Base-by-base conservation (phyloP, 1,140 invertebrate species). In the Musca domestica region DNA sequence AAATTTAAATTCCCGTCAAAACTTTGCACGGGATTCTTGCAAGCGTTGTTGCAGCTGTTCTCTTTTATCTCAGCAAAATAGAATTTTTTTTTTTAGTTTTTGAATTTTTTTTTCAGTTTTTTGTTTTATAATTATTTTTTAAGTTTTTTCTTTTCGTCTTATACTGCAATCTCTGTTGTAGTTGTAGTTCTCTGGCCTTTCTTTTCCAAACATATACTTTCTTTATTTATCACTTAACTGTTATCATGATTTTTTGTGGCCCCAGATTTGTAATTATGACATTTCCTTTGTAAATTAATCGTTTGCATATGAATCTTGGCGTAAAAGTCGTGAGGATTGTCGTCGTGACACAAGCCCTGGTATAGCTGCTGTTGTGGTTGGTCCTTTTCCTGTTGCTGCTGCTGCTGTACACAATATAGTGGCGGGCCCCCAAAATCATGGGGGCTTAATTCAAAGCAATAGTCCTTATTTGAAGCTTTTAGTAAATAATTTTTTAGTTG, bases 361-460 rank as follows among this genome's bases (percentile, higher is more conserved):
- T 58, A 49, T 27, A 23, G 64, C 25, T 61, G 46, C 34, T 67
- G 66, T 4, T 27, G 47, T 46, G 48, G 64, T 51, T 68, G 74
- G 51, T 34, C 27, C 15, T 30, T 52, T 34, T 61, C 56, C 56
- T 61, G 5, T 25, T 27, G 52, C 27, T 58, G 54, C 27, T 61
- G 52, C 10, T 54, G 51, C 20, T 46, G 27, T 51, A 67, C 34
- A 63, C 30, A 65, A 25, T 19, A 23, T 69, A 47, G 64, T 69
- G 75, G 69, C 48, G 74, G 78, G 75, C 78, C 78, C 78, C 78
- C 78, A 79, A 78, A 74, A 68, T 70, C 74, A 74, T 80, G 76
- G 78, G 78, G 78, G 76, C 78, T 75, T 74, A 76, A 72, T 71
- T 71, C 74, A 80, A 75, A 76, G 74, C 73, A 72, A 76, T 64